Evolutionary conservation across 2,888 invertebrate genomes (phyloP).

Genomic region (Cantharis rustica): DNA sequence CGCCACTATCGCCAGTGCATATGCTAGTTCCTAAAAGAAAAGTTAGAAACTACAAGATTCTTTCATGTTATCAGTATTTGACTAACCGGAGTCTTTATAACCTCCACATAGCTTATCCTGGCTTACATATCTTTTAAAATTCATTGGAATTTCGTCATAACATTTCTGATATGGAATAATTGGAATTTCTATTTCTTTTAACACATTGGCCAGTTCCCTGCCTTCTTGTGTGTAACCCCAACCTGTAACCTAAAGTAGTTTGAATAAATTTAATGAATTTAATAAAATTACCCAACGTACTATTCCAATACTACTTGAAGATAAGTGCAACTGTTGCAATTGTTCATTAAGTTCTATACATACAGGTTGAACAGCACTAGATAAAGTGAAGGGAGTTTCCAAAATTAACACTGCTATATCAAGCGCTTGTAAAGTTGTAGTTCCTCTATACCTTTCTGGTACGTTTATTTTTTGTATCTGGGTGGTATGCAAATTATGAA

Average conservation of each 20-base stretch:
- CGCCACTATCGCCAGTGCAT: not conserved
- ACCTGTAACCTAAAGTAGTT: not conserved
- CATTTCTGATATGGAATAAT: not conserved
- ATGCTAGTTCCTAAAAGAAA: not conserved
- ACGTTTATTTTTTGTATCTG: not conserved
- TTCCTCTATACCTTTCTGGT: constrained; percentile 36
- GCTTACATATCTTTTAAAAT: not conserved
- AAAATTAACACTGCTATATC: constrained; percentile 51
- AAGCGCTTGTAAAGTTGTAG: constrained; percentile 35
- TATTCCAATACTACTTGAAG: constrained; percentile 28
- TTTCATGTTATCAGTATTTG: too few relatives aligned
- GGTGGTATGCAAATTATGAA: not conserved
- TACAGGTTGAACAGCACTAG: constrained; percentile 47
- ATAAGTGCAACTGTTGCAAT: constrained; percentile 15
- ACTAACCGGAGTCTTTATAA: not conserved
- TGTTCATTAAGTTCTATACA: constrained; percentile 43
- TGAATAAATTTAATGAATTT: too few relatives aligned
- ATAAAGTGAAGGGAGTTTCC: constrained; percentile 40
- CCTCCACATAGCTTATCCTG: not conserved
- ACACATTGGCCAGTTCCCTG: not conserved
- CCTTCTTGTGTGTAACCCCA: not conserved
- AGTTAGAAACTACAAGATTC: too few relatives aligned
- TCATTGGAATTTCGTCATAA: not conserved
- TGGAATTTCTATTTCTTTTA: not conserved
- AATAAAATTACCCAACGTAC: constrained; percentile 30